Evolutionary conservation across 2,888 invertebrate genomes (phyloP).

Genomic region (Spodoptera picta): DNA sequence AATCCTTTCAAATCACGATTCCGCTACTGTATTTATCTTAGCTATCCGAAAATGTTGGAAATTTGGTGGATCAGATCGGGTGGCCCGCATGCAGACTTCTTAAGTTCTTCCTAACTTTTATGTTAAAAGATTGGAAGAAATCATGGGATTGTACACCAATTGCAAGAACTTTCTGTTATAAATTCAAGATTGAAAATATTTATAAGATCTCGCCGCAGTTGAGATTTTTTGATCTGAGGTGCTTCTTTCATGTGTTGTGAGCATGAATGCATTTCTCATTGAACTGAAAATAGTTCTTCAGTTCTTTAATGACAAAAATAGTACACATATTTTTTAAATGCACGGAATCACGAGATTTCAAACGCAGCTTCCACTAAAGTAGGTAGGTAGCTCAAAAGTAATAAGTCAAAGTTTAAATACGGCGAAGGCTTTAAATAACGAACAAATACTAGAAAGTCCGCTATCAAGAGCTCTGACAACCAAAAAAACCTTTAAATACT

Average conservation of each 20-base stretch:
- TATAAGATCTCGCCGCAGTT: conserved; percentile 1
- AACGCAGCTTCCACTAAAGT: conserved; percentile 9
- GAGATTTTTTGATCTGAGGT: conserved; percentile 19
- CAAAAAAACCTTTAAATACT: conserved; percentile 53
- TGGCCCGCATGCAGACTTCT: conserved; percentile 78
- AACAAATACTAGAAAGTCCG: conserved; percentile 45
- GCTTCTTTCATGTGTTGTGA: conserved; percentile 33
- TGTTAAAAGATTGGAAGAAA: conserved; percentile 75
- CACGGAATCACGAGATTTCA: conserved; percentile 1
- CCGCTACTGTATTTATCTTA: conserved; percentile 73
- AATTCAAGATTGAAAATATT: conserved; percentile 31
- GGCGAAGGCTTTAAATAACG: conserved; percentile 33
- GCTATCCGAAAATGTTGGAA: conserved; percentile 73
- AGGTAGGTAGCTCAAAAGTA: conserved; percentile 15
- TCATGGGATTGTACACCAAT: conserved; percentile 57
- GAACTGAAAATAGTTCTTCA: conserved; percentile 38
- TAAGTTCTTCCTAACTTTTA: conserved; percentile 73
- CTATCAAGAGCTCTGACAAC: conserved; percentile 48
- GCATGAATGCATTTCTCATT: conserved; percentile 39
- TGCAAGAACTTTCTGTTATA: conserved; percentile 48
- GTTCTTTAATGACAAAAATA: conserved; percentile 9
- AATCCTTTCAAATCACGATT: conserved; percentile 52
- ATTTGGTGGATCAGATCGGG: conserved; percentile 71
- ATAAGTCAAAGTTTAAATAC: conserved; percentile 43
- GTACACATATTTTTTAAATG: conserved; percentile 18